Evolutionary conservation across 2,888 invertebrate species (phyloP).

Genomic region (Acanthosepion esculentum): DNA sequence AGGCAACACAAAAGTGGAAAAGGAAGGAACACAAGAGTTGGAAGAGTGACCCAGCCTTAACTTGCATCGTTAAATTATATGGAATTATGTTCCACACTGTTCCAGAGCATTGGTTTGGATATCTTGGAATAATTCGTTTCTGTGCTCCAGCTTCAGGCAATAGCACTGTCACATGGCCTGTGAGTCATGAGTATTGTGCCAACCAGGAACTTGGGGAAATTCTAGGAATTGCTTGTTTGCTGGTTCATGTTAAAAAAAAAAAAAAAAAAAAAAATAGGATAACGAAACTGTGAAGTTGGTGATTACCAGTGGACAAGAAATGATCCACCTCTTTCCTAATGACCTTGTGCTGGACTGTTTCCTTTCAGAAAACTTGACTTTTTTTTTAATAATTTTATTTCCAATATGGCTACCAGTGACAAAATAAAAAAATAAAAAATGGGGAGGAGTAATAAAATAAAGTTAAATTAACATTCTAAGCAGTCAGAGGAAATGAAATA

Average conservation of each 20-base stretch:
- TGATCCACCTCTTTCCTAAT: not conserved
- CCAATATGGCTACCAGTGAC: not conserved
- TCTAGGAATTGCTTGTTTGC: not conserved
- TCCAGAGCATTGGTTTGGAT: not conserved
- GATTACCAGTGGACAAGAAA: not conserved
- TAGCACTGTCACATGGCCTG: not conserved
- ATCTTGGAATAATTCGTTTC: not conserved
- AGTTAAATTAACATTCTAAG: not conserved
- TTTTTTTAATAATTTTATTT: not conserved
- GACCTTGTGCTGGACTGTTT: not conserved
- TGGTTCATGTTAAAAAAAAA: not conserved
- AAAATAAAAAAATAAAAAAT: not conserved
- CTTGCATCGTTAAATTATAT: not conserved
- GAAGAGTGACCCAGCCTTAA: not conserved
- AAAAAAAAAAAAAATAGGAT: not conserved
- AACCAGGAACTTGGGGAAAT: not conserved
- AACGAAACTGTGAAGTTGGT: not conserved
- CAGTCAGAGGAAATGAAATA: not conserved
- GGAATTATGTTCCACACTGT: constrained; percentile 33
- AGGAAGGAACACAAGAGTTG: not conserved
- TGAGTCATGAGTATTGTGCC: constrained; percentile 20
- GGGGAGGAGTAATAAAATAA: not conserved
- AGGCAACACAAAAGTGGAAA: not conserved
- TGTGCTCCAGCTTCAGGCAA: constrained; percentile 9
- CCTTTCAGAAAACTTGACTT: not conserved